A percentile compares a stretch with the other conserved stretches of the same genome.
Conservation (phyloP, 2,113 vertebrate species). For the Oryzias melastigma region DNA sequence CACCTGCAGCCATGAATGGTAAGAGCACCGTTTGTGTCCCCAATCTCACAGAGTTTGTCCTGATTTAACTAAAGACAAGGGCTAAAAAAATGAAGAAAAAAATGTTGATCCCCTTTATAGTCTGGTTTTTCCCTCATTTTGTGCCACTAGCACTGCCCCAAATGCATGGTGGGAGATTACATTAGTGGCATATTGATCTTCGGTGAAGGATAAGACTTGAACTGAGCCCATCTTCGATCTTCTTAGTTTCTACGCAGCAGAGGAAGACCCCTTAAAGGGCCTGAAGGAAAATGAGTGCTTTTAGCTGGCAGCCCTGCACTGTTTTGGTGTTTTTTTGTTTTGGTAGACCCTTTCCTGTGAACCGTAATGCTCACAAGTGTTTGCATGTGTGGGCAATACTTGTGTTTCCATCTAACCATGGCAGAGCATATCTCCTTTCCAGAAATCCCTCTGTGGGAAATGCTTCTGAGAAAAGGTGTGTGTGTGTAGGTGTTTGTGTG, state of each 20-base stretch:
- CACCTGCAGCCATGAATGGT: conserved; percentile 80
- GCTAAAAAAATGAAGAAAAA: not conserved
- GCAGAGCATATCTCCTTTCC: conserved; percentile 18
- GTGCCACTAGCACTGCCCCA: not conserved
- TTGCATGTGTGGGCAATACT: conserved; percentile 20
- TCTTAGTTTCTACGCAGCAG: not conserved
- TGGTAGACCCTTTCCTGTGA: conserved; percentile 17
- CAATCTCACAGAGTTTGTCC: conserved; percentile 11
- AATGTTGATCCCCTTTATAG: not conserved
- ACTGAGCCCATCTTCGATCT: conserved; percentile 7
- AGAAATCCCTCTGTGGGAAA: conserved; percentile 15
- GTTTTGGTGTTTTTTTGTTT: not conserved
- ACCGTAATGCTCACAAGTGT: conserved; percentile 7
- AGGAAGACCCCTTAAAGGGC: not conserved
- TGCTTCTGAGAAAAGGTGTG: conserved; percentile 20
- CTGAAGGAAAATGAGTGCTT: conserved; percentile 5
- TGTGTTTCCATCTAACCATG: conserved; percentile 42
- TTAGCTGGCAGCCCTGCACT: not conserved
- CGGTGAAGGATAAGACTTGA: conserved; percentile 1
- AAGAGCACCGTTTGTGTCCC: conserved; percentile 48
- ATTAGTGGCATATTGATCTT: conserved; percentile 34
- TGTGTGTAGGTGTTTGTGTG: not conserved
- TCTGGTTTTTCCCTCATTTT: not conserved
- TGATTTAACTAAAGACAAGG: not conserved
- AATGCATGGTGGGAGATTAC: conserved; percentile 1